Evolutionary conservation across 2,797 vertebrate genomes (phyloP).

Genomic region (Percopsis omiscomaycus): DNA sequence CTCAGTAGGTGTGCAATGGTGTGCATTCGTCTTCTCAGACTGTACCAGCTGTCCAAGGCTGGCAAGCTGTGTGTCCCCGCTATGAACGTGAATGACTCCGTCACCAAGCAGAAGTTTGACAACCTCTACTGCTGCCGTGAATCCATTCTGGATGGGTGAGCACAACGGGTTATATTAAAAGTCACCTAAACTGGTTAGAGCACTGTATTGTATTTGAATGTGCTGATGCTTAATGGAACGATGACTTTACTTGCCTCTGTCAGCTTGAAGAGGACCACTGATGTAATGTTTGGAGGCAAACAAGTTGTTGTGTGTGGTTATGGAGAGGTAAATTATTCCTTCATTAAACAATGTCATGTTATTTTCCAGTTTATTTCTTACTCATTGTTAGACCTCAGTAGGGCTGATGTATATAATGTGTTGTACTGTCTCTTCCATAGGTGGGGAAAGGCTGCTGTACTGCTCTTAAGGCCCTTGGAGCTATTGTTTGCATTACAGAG

Average conservation of each 20-base stretch:
- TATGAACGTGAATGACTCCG: conserved; percentile 98
- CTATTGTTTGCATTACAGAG: conserved; percentile 95
- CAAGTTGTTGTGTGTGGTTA: conserved; percentile 98
- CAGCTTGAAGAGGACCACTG: conserved; percentile 97
- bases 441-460: conserved; percentile 98
- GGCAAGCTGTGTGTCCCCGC: conserved; percentile 96
- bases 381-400: neutral
- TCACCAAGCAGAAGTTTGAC: conserved; percentile 99
- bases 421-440: conserved; percentile 64
- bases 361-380: neutral
- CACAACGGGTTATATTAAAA: conserved; percentile 11
- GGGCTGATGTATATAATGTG: conserved; percentile 16
- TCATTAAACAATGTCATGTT: conserved; percentile 1
- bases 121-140: conserved; percentile 98
- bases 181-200: neutral
- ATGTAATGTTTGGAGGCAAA: conserved; percentile 99
- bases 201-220: neutral
- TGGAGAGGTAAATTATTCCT: conserved; percentile 87
- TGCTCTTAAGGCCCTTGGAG: conserved; percentile 93
- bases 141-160: conserved; percentile 97
- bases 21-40: conserved; percentile 71
- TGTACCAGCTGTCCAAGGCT: conserved; percentile 97
- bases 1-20: conserved; percentile 5
- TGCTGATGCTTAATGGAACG: conserved; percentile 3
- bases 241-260: conserved; percentile 51